phyloP scores from a whole-genome alignment of 1,140 invertebrate species.

The Ladona fulva region DNA sequence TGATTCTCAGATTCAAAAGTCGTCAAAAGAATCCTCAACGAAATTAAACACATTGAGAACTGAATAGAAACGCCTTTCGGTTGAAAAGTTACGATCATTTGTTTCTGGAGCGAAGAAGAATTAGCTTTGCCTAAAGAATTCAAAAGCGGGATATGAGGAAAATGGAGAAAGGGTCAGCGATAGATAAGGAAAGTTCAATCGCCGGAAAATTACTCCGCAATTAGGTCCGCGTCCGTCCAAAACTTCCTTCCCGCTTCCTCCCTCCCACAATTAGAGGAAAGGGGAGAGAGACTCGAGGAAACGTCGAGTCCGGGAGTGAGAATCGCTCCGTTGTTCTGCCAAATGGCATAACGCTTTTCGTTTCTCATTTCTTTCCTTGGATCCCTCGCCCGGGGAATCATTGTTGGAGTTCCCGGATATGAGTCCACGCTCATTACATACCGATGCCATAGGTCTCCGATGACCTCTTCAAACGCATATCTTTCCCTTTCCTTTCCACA shows the following conservation, averaged over 20 bases:
- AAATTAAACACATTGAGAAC: no score
- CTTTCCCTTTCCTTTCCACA: not conserved
- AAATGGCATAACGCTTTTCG: no score
- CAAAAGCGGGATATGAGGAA: not conserved
- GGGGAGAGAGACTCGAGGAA: no score
- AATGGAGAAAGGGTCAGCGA: not conserved
- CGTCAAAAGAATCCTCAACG: no score
- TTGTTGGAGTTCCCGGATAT: not conserved
- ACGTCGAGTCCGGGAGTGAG: no score
- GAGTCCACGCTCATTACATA: not conserved
- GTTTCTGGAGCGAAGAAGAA: no score
- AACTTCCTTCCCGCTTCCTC: not conserved
- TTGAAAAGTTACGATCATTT: no score
- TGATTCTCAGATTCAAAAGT: no score
- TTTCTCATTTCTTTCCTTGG: no score
- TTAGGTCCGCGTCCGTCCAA: not conserved
- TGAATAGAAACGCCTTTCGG: no score
- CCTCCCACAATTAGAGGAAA: not conserved
- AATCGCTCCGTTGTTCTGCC: no score
- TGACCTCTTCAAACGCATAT: not conserved
- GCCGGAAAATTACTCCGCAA: not conserved
- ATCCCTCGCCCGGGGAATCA: not conserved
- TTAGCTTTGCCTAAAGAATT: no score
- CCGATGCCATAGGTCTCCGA: not conserved
- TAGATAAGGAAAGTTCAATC: not conserved